Conservation (phyloP, 2,113 vertebrate genomes). For the Rousettus leschenaultii region DNA sequence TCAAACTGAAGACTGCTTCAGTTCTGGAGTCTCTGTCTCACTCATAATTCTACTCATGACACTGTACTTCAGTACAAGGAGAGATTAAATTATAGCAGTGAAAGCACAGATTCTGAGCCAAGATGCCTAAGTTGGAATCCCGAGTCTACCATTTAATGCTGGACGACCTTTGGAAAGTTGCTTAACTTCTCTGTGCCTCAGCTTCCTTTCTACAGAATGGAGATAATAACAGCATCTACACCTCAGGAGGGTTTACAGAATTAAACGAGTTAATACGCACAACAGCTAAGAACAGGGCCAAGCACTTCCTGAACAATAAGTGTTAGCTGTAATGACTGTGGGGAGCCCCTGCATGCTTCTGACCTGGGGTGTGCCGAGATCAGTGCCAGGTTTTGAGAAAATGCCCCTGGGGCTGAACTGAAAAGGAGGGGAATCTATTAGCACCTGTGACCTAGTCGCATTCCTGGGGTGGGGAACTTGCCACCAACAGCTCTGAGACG, state of each 20-base stretch:
- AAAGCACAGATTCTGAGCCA: background rate
- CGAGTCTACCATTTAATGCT: background rate
- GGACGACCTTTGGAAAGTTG: background rate
- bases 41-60: background rate
- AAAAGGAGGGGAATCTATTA: constrained; percentile 30
- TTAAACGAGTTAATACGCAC: background rate
- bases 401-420: background rate
- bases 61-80: background rate
- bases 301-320: background rate
- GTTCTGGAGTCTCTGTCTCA: background rate
- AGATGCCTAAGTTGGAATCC: background rate
- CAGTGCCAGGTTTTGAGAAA: constrained; percentile 34
- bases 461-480: constrained; percentile 1
- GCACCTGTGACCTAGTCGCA: constrained; percentile 46
- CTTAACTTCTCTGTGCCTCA: constrained; percentile 24
- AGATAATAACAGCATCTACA: background rate
- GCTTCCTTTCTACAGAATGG: background rate
- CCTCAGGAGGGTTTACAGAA: background rate
- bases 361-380: background rate
- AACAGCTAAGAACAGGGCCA: background rate
- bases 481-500: background rate
- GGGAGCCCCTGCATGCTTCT: background rate
- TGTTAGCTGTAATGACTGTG: background rate
- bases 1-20: background rate
- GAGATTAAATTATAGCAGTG: background rate